Conservation (phyloP, 2,888 invertebrate genomes). For the Apamea monoglypha region DNA sequence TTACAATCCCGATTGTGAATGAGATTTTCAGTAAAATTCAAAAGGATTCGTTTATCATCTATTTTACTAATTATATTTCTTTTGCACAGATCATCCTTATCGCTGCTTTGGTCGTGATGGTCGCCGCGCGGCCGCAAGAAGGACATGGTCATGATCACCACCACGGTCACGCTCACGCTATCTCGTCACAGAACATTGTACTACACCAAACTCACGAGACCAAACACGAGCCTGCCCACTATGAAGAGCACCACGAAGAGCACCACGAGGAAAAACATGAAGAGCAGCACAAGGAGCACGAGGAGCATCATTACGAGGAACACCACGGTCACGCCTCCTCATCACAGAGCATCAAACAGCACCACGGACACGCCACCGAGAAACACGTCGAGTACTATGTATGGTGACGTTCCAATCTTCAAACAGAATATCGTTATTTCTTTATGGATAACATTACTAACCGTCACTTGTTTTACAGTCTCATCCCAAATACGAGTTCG, state of each 20-base stretch:
- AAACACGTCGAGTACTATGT: constrained; percentile 58
- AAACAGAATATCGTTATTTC: neutral
- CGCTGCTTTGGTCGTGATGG: constrained; percentile 44
- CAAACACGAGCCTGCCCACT: constrained; percentile 41
- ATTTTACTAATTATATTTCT: neutral
- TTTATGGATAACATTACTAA: neutral
- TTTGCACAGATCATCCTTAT: constrained; percentile 47
- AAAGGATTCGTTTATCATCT: neutral
- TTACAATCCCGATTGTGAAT: neutral
- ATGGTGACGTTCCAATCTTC: neutral
- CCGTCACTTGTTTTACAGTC: constrained; percentile 52
- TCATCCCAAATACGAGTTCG: constrained; percentile 84
- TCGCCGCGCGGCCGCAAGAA: constrained; percentile 57
- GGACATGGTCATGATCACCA: constrained; percentile 51
- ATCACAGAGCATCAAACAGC: constrained; percentile 42
- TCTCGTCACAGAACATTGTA: constrained; percentile 75
- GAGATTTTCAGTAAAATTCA: neutral
- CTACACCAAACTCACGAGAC: constrained; percentile 69
- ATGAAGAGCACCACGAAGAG: constrained; percentile 23
- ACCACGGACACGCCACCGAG: constrained; percentile 49
- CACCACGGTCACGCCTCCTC: constrained; percentile 44
- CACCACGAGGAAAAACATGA: constrained; percentile 12
- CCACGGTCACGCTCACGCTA: constrained; percentile 57
- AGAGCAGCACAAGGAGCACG: neutral
- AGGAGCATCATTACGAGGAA: constrained; percentile 28